These are phyloP conservation scores for Percopsis omiscomaycus DNA, from an alignment of 2,797 vertebrate species.

Conservation along the genomic window DNA sequence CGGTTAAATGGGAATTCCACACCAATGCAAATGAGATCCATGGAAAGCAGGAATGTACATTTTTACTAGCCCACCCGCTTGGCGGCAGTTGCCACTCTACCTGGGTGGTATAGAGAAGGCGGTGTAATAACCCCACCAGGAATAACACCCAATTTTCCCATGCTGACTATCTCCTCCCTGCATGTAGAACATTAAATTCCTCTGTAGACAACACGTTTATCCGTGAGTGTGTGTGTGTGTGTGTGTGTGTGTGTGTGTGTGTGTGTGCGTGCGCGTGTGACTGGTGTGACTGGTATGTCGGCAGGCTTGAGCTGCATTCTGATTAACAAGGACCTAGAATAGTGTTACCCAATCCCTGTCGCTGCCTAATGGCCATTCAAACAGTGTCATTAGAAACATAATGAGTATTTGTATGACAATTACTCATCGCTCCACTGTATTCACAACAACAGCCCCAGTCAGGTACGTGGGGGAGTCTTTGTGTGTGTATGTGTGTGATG, in stretches of 20 bases:
- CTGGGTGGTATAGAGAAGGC: conserved; percentile 22
- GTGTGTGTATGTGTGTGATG: conserved; percentile 14
- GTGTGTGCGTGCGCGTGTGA: no score
- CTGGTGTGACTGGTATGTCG: not conserved
- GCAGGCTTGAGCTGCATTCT: conserved; percentile 3
- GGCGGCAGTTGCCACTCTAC: conserved; percentile 1
- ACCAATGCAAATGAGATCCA: conserved; percentile 35
- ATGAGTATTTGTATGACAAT: conserved; percentile 38
- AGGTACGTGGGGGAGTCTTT: conserved; percentile 6
- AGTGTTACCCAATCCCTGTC: conserved; percentile 24
- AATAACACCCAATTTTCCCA: conserved; percentile 5
- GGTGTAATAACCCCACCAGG: conserved; percentile 1
- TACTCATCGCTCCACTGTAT: conserved; percentile 29
- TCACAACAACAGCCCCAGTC: conserved; percentile 3
- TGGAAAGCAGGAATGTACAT: conserved; percentile 10
- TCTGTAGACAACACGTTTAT: not conserved
- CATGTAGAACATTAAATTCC: not conserved
- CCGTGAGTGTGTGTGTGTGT: not conserved
- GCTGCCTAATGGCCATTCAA: conserved; percentile 33
- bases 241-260: not conserved
- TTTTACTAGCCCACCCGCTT: conserved; percentile 14
- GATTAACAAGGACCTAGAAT: conserved; percentile 8
- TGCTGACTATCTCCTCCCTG: not conserved
- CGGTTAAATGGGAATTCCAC: conserved; percentile 18
- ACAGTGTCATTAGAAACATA: conserved; percentile 34